phyloP scores from a whole-genome alignment of 2,888 invertebrate species.

The Dinocampus coccinellae region DNA sequence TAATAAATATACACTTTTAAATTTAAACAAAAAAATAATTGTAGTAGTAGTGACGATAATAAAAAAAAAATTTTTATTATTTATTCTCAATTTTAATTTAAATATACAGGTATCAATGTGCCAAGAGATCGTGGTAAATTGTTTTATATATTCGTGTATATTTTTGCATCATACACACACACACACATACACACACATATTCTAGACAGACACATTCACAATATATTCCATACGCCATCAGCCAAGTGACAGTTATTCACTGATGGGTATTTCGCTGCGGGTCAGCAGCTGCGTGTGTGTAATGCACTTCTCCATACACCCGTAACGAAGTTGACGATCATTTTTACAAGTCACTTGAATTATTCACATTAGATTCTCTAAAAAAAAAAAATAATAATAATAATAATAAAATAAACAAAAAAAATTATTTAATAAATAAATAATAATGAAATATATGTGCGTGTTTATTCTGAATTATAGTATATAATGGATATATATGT shows the following conservation, averaged over 20 bases:
- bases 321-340: neutral
- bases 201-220: neutral
- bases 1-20: too few relatives aligned
- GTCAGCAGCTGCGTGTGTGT: slow-evolving; percentile 38
- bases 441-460: too few relatives aligned
- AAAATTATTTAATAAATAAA: too few relatives aligned
- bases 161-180: too few relatives aligned
- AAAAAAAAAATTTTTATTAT: too few relatives aligned
- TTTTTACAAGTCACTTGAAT: neutral
- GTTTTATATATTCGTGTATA: too few relatives aligned
- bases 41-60: too few relatives aligned
- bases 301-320: slow-evolving; percentile 24
- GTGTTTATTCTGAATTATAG: too few relatives aligned
- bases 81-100: neutral
- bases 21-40: too few relatives aligned
- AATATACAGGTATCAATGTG: neutral
- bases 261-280: slow-evolving; percentile 36
- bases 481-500: too few relatives aligned
- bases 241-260: slow-evolving; percentile 28
- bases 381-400: too few relatives aligned
- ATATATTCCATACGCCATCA: neutral
- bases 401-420: too few relatives aligned
- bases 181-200: neutral
- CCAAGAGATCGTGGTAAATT: neutral
- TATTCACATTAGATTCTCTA: neutral